Conservation (phyloP, 64 coral and sea anemone species). For the Stylophora pistillata region DNA sequence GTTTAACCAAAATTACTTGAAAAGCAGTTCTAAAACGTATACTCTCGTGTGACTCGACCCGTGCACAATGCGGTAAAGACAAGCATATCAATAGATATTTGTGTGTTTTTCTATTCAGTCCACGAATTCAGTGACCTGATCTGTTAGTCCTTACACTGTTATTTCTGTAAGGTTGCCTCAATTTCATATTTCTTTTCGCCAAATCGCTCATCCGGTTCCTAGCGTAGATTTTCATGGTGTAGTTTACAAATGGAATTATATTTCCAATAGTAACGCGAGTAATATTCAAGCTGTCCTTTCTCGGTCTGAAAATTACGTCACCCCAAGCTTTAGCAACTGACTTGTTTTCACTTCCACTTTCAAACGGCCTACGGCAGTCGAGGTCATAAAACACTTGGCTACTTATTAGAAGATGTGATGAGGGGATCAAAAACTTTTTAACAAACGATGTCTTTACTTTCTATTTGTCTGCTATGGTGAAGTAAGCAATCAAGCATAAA, state of each 20-base stretch:
- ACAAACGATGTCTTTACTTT: no score
- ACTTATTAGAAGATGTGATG: background rate
- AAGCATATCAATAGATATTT: no score
- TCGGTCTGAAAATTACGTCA: background rate
- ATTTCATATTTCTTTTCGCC: background rate
- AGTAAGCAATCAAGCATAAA: no score
- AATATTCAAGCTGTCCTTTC: background rate
- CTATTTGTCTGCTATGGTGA: no score
- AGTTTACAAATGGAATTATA: background rate
- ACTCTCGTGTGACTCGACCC: no score
- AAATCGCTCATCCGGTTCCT: background rate
- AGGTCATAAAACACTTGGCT: background rate
- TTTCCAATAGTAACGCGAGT: background rate
- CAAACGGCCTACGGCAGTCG: background rate
- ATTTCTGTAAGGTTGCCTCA: background rate
- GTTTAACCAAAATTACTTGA: no score
- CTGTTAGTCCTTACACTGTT: background rate
- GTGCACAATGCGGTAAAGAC: no score
- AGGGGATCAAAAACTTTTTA: no score
- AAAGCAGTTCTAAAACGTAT: no score
- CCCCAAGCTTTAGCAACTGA: background rate
- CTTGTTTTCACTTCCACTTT: background rate
- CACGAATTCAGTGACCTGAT: background rate
- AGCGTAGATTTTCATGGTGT: background rate
- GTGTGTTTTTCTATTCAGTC: no score